A percentile compares a stretch with the other conserved stretches of the same genome.
Conservation (phyloP, 2,888 invertebrate genomes). For the Epistrophella euchroma region DNA sequence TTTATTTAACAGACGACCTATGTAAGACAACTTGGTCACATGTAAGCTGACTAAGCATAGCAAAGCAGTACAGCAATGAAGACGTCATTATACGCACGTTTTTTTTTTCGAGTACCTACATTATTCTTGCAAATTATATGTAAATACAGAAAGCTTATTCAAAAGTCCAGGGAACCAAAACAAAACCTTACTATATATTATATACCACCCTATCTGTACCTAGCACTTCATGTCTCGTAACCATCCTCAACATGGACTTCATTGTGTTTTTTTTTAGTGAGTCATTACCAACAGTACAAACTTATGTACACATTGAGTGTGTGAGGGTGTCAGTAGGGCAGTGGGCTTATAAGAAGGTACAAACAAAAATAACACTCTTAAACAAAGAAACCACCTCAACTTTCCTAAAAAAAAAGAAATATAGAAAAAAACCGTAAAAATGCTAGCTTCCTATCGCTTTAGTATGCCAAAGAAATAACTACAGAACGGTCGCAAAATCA, state of each 20-base stretch:
- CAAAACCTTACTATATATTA: constrained; percentile 33
- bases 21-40: constrained; percentile 28
- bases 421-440: constrained; percentile 60
- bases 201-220: not conserved
- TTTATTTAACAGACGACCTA: not conserved
- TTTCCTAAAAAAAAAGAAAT: constrained; percentile 21
- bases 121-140: constrained; percentile 26
- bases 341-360: constrained; percentile 52
- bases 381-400: constrained; percentile 35
- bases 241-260: constrained; percentile 23
- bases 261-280: constrained; percentile 51
- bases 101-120: constrained; percentile 22
- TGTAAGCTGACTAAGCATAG: constrained; percentile 48
- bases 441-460: constrained; percentile 50
- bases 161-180: constrained; percentile 56
- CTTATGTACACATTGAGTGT: not conserved
- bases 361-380: constrained; percentile 21
- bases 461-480: constrained; percentile 53
- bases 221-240: constrained; percentile 28
- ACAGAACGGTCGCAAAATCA: constrained; percentile 41
- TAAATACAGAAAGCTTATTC: constrained; percentile 38
- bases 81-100: constrained; percentile 42
- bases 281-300: constrained; percentile 57
- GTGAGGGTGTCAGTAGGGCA: constrained; percentile 61
- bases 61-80: not conserved